Evolutionary conservation across 2,888 invertebrate species (phyloP), one percentile per base, ranked within the genome.

Genomic region (Caenorhabditis sp.): DNA sequence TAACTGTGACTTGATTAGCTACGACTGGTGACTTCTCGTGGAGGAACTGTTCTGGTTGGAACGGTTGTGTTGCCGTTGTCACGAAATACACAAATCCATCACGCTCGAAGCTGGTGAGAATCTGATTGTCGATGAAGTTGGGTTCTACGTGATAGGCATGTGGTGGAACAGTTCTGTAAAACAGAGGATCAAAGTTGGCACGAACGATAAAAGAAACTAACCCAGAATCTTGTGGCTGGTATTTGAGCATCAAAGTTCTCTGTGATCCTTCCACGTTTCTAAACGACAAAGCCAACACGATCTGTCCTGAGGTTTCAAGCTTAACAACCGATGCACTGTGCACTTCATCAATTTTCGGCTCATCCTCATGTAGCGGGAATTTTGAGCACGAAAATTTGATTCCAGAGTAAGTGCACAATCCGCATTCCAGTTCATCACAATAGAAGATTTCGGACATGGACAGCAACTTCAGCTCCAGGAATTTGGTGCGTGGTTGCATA

Each of bases 381-480:
- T 22, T 63, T 8, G 84, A 80, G 31, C 84, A 84, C 0, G 76
- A 77, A 16, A 75, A 80, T 0, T 24, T 63, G 2, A 63, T 28
- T n/a, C 63, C 54, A 2, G 56, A 56, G 12, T 69, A 56, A 4
- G 41, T 69, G 26, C 54, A 69, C 12, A 41, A 22, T 47, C 84
- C 81, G 83, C 89, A 89, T n/a, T 70, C 56, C 1, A 56, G 16
- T 24, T 77, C 72, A 59, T 88, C 88, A 51, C 89, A 89, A 70
- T 85, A 89, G 54, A 87, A 86, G 0, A 89, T 24, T 61, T 82
- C 83, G 10, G 85, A 82, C 19, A 82, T 76, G 14, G 86, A 85
- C 31, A 88, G 76, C 44, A 89, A 38, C 63, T 85, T 88, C 49
- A 89, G 73, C 41, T 89, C 87, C 5, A 85, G 26, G 47, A 86